These are phyloP conservation scores for Drosophila nebulosa DNA, from an alignment of 1,140 invertebrate genomes.

Conservation along the genomic window DNA sequence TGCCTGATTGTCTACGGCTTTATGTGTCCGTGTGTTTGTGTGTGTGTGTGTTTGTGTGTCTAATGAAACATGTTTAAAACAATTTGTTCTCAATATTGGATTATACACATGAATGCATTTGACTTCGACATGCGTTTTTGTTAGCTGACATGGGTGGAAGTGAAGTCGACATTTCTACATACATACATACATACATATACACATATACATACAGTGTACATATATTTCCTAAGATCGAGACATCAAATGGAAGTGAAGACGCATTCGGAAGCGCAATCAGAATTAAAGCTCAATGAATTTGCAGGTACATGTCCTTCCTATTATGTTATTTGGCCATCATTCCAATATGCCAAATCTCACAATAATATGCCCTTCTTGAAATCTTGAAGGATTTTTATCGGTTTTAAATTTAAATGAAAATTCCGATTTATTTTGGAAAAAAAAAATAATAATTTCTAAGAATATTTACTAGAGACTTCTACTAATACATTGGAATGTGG, in stretches of 20 bases:
- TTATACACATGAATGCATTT: constrained; percentile 67
- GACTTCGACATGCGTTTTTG: constrained; percentile 22
- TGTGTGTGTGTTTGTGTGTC: constrained; percentile 54
- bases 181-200: no score
- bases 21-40: constrained; percentile 18
- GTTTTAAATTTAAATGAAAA: no score
- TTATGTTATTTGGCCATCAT: neutral
- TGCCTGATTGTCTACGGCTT: neutral
- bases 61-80: constrained; percentile 78
- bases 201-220: no score
- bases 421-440: no score
- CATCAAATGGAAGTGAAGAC: neutral
- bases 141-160: constrained; percentile 2
- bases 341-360: no score
- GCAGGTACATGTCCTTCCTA: neutral
- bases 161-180: neutral
- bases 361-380: no score
- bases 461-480: no score
- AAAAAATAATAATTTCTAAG: no score
- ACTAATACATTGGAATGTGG: no score
- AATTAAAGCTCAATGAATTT: neutral
- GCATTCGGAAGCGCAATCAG: no score
- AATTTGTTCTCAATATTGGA: constrained; percentile 77
- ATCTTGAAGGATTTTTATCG: no score
- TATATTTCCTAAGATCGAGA: neutral